These are phyloP conservation scores for Hystrix brachyura DNA, from an alignment of 2,113 vertebrate genomes.

Conservation along the genomic window DNA sequence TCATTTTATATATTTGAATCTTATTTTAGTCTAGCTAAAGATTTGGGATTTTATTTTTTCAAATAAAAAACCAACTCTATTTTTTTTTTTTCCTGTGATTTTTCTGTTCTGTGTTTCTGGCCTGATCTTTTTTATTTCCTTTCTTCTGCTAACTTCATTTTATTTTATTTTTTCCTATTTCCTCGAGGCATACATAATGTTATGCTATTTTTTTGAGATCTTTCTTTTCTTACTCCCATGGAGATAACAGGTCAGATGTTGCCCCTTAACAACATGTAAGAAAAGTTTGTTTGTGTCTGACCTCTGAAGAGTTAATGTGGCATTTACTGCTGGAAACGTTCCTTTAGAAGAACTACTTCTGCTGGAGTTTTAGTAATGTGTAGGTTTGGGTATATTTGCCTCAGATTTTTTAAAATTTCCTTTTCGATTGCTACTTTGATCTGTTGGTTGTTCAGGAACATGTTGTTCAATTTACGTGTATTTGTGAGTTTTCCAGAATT, in stretches of 20 bases:
- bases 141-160: not conserved
- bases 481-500: not conserved
- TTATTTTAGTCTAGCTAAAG: not conserved
- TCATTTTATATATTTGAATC: not conserved
- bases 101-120: not conserved
- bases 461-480: not conserved
- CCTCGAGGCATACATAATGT: not conserved
- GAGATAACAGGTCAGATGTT: not conserved
- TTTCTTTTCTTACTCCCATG: not conserved
- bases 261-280: not conserved
- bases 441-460: not conserved
- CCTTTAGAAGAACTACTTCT: not conserved
- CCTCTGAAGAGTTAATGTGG: not conserved
- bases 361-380: not conserved
- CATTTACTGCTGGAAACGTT: not conserved
- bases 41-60: not conserved
- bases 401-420: not conserved
- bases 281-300: not conserved
- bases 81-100: not conserved
- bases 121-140: not conserved
- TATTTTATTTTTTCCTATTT: not conserved
- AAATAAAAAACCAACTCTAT: not conserved
- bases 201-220: not conserved
- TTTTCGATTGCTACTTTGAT: not conserved
- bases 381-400: not conserved